A percentile compares a stretch with the other conserved stretches of the same genome.
Conservation (phyloP, 35 echinoderm and acorn worm genomes). For the Anneissia japonica region DNA sequence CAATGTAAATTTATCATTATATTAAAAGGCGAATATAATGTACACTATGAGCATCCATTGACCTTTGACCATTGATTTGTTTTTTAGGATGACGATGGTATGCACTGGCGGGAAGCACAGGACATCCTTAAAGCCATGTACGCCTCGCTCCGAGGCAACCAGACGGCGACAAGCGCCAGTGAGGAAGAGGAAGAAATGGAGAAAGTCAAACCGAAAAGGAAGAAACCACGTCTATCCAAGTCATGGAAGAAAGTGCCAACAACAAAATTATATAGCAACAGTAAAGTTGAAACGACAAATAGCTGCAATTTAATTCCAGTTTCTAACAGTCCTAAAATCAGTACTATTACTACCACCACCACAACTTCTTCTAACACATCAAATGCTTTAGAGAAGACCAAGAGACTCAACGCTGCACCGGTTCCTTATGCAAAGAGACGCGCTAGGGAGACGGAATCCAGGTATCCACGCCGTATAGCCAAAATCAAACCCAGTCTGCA, state of each 20-base stretch:
- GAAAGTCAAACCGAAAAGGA: neutral
- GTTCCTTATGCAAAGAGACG: neutral
- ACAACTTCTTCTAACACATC: neutral
- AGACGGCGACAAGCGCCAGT: neutral
- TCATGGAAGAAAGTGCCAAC: too few relatives aligned
- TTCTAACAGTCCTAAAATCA: neutral
- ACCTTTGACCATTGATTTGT: too few relatives aligned
- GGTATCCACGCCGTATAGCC: neutral
- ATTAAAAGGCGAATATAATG: too few relatives aligned
- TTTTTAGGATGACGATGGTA: neutral
- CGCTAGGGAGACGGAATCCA: neutral
- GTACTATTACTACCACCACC: neutral
- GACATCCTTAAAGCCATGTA: neutral
- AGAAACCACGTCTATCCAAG: neutral
- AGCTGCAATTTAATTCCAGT: neutral
- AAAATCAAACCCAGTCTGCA: neutral
- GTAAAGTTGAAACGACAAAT: neutral
- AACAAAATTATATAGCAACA: neutral
- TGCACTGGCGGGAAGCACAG: neutral
- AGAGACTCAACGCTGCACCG: neutral
- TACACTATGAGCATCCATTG: too few relatives aligned
- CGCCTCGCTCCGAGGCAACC: neutral
- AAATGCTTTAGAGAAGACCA: neutral
- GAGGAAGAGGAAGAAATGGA: neutral
- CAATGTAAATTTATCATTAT: too few relatives aligned